Conservation (phyloP, 2,113 vertebrate species). For the Mobula hypostoma region DNA sequence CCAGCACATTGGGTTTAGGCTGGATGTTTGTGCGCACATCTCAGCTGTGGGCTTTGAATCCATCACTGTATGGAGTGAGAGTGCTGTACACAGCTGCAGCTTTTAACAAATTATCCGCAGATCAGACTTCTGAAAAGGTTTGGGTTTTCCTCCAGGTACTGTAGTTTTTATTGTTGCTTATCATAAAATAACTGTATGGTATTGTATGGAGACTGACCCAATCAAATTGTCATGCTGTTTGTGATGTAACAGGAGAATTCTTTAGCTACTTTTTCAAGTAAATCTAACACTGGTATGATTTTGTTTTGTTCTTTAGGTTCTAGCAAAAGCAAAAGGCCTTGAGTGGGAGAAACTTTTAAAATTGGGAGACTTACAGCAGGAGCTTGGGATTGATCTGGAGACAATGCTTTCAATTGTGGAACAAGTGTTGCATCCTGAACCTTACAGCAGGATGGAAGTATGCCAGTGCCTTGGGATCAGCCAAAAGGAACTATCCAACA, state of each 20-base stretch:
- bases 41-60: too few relatives aligned
- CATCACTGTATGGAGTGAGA: too few relatives aligned
- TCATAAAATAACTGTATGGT: not conserved
- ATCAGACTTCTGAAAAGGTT: not conserved
- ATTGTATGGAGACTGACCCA: not conserved
- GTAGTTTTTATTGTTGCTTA: too few relatives aligned
- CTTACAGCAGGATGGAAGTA: conserved; percentile 81
- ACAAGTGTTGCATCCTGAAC: conserved; percentile 73
- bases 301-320: conserved; percentile 52
- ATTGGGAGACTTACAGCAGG: conserved; percentile 73
- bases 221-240: not conserved
- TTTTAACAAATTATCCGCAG: not conserved
- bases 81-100: too few relatives aligned
- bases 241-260: not conserved
- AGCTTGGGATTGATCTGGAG: conserved; percentile 66
- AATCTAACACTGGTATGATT: not conserved
- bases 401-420: conserved; percentile 80
- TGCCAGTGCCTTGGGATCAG: conserved; percentile 72
- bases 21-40: too few relatives aligned
- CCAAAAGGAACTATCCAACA: conserved; percentile 62
- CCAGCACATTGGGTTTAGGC: too few relatives aligned
- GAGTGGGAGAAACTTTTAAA: conserved; percentile 59
- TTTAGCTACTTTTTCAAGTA: not conserved
- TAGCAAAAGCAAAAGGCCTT: conserved; percentile 63
- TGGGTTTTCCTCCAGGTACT: too few relatives aligned